These are phyloP conservation scores for Exephanes ischioxanthus DNA, from an alignment of 2,888 invertebrate genomes.

Conservation along the genomic window DNA sequence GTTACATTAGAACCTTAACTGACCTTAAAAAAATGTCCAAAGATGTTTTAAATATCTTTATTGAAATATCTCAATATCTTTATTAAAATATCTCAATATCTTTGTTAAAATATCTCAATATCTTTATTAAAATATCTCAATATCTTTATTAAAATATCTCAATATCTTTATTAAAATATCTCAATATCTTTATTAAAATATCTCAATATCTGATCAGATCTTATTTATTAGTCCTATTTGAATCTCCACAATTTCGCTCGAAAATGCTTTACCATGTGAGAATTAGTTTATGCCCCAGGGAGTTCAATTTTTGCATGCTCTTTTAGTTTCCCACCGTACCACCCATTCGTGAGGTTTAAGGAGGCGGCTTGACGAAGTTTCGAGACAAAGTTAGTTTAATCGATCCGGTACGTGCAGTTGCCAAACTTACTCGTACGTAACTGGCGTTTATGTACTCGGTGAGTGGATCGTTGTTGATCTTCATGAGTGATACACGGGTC, in stretches of 20 bases:
- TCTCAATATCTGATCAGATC: background rate
- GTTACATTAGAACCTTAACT: background rate
- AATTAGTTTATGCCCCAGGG: background rate
- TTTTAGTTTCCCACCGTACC: background rate
- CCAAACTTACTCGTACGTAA: conserved; percentile 92
- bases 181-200: background rate
- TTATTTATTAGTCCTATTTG: background rate
- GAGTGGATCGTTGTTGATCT: conserved; percentile 90
- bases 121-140: background rate
- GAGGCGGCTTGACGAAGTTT: background rate
- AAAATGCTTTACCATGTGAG: background rate
- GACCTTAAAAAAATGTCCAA: background rate
- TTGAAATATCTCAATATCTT: too few species aligned
- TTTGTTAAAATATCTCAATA: background rate
- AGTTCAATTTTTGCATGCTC: background rate
- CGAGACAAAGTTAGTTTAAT: background rate
- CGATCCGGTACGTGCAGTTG: background rate
- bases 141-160: too few species aligned
- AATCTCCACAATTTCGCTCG: background rate
- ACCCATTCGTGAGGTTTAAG: background rate
- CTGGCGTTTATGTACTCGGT: conserved; percentile 98
- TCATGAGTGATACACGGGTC: conserved; percentile 92
- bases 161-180: too few species aligned
- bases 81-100: background rate
- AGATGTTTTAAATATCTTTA: too few species aligned